Base-by-base conservation (phyloP, 2,888 invertebrate genomes). In the Hermaeophaga mercurialis region DNA sequence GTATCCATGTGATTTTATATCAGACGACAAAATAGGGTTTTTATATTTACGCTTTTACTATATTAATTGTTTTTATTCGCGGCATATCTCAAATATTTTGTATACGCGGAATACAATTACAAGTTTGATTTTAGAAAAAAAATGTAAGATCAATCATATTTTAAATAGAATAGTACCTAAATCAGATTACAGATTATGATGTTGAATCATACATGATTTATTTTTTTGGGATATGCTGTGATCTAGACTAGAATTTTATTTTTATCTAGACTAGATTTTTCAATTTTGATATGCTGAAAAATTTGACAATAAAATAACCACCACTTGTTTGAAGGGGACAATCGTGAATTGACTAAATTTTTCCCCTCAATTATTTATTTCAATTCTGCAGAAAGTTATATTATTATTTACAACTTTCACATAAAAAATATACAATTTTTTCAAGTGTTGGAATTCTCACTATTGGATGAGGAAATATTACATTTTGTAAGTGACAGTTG, bases 1-100 rank as follows among this genome's bases (percentile, higher is more conserved):
- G 26, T 45, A 22, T 46, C 54, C 55, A 57, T 60, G 55, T 57
- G 48, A 48, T 57, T 60, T 48, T 48, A 26, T 34, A 49, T 18
- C 50, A 54, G 33, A 60, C 41, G 52, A 50, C n/a, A n/a, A n/a
- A n/a, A n/a, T n/a, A n/a, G n/a, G n/a, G n/a, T n/a, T n/a, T n/a
- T n/a, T n/a, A n/a, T n/a, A n/a, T n/a, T n/a, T n/a, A n/a, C n/a
- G n/a, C n/a, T n/a, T n/a, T n/a, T n/a, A n/a, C n/a, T n/a, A n/a
- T n/a, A n/a, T n/a, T n/a, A n/a, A n/a, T n/a, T n/a, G n/a, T n/a
- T n/a, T n/a, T n/a, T n/a, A n/a, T n/a, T n/a, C n/a, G n/a, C n/a
- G n/a, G n/a, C n/a, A n/a, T n/a, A n/a, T n/a, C n/a, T n/a, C n/a
- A n/a, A n/a, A n/a, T n/a, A n/a, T n/a, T n/a, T n/a, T n/a, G n/a